phyloP scores from a whole-genome alignment of 2,113 vertebrate species.

The Oncorhynchus mykiss region DNA sequence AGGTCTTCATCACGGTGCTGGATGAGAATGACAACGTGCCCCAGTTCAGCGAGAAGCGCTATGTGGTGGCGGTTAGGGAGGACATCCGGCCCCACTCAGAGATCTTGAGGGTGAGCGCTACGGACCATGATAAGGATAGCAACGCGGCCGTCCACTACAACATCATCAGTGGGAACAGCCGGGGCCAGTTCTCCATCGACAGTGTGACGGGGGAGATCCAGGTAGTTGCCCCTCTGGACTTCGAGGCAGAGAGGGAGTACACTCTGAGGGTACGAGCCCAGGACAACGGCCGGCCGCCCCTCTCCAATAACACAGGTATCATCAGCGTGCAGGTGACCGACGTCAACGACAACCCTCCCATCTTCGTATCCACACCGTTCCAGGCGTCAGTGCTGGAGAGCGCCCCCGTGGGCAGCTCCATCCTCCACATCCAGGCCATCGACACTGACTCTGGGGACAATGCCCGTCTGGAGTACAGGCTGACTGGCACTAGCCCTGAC shows the following conservation, averaged over 20 bases:
- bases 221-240: slow-evolving; percentile 92
- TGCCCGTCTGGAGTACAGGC: slow-evolving; percentile 88
- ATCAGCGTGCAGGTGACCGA: slow-evolving; percentile 94
- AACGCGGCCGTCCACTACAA: slow-evolving; percentile 95
- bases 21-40: slow-evolving; percentile 97
- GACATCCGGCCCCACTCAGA: slow-evolving; percentile 89
- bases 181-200: slow-evolving; percentile 94
- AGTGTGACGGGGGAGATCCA: slow-evolving; percentile 93
- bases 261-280: slow-evolving; percentile 91
- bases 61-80: slow-evolving; percentile 92
- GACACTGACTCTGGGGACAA: slow-evolving; percentile 94
- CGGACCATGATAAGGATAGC: slow-evolving; percentile 90
- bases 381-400: slow-evolving; percentile 95
- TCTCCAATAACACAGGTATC: slow-evolving; percentile 96
- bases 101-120: slow-evolving; percentile 88
- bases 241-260: slow-evolving; percentile 91
- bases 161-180: slow-evolving; percentile 95
- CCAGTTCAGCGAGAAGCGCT: slow-evolving; percentile 97
- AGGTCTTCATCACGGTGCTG: slow-evolving; percentile 91
- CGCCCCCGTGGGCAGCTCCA: slow-evolving; percentile 90
- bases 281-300: slow-evolving; percentile 90
- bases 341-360: slow-evolving; percentile 94
- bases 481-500: slow-evolving; percentile 82
- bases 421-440: slow-evolving; percentile 96
- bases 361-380: slow-evolving; percentile 97